phyloP scores from a whole-genome alignment of 2,888 invertebrate genomes.

The Hedychridium roseum region DNA sequence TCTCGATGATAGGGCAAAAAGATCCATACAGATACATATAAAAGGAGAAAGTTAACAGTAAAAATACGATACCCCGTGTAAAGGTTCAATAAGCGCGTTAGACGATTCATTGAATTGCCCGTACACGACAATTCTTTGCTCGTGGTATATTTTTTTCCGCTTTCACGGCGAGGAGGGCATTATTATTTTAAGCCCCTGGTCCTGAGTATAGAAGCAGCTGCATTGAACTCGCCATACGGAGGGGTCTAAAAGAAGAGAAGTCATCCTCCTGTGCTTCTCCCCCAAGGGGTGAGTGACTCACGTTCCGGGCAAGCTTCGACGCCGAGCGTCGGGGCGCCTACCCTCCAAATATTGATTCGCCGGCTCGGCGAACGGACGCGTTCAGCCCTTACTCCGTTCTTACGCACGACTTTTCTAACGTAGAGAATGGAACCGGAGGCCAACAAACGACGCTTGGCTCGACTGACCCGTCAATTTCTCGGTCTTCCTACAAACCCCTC shows the following conservation, averaged over 20 bases:
- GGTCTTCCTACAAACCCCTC: slow-evolving; percentile 3
- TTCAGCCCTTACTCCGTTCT: slow-evolving; percentile 27
- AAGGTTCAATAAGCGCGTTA: too few species aligned
- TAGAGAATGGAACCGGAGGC: slow-evolving; percentile 3
- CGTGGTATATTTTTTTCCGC: not conserved
- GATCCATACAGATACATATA: too few species aligned
- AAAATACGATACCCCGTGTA: too few species aligned
- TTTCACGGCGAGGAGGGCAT: too few species aligned
- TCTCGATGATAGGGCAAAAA: too few species aligned
- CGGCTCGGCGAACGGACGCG: slow-evolving; percentile 41
- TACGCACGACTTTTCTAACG: slow-evolving; percentile 37
- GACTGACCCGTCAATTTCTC: slow-evolving; percentile 2
- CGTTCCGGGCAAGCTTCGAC: slow-evolving; percentile 58
- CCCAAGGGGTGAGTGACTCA: slow-evolving; percentile 56
- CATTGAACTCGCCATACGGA: slow-evolving; percentile 15
- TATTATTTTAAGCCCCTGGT: too few species aligned
- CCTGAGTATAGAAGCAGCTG: not conserved
- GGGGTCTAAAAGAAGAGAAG: slow-evolving; percentile 34
- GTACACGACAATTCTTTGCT: too few species aligned
- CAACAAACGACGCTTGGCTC: slow-evolving; percentile 17
- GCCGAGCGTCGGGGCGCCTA: slow-evolving; percentile 51
- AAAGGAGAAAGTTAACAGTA: too few species aligned
- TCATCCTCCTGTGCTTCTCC: slow-evolving; percentile 21
- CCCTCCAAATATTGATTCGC: slow-evolving; percentile 61
- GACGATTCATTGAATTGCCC: too few species aligned